phyloP scores from a whole-genome alignment of 2,888 invertebrate genomes.

The Epirrhoe alternata region DNA sequence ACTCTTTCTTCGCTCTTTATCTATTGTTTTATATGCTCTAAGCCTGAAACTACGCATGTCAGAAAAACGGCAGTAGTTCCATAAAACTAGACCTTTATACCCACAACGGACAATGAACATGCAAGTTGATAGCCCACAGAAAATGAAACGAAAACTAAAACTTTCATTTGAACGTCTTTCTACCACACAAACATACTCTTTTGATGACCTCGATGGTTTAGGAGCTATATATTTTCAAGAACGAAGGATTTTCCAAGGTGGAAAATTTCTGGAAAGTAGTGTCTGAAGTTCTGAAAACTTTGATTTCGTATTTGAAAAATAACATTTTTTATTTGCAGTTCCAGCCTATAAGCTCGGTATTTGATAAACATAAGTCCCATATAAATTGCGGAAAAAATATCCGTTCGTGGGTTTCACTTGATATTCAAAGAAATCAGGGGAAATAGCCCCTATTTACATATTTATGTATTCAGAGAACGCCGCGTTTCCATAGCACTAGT shows the following conservation, averaged over 20 bases:
- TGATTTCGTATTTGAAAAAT: no score
- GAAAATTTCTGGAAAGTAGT: no score
- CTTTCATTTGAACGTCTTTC: not conserved
- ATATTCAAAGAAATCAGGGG: constrained; percentile 46
- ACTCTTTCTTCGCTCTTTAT: no score
- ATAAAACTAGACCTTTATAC: not conserved
- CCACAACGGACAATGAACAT: not conserved
- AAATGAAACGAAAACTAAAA: not conserved
- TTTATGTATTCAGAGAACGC: constrained; percentile 64
- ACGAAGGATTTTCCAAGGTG: no score
- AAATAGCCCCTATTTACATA: constrained; percentile 59
- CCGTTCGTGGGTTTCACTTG: constrained; percentile 34
- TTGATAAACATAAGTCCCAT: constrained; percentile 1
- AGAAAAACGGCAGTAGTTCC: not conserved
- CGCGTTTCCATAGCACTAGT: constrained; percentile 11
- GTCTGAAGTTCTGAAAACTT: no score
- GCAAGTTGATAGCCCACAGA: not conserved
- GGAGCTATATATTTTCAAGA: no score
- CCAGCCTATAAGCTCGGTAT: not conserved
- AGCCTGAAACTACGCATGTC: not conserved
- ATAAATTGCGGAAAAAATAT: constrained; percentile 3
- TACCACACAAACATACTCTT: not conserved
- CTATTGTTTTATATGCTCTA: no score
- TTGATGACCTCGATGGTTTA: not conserved
- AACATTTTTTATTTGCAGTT: no score